Evolutionary conservation across 2,888 invertebrate genomes (phyloP).

Genomic region (Tenthredo distinguenda): DNA sequence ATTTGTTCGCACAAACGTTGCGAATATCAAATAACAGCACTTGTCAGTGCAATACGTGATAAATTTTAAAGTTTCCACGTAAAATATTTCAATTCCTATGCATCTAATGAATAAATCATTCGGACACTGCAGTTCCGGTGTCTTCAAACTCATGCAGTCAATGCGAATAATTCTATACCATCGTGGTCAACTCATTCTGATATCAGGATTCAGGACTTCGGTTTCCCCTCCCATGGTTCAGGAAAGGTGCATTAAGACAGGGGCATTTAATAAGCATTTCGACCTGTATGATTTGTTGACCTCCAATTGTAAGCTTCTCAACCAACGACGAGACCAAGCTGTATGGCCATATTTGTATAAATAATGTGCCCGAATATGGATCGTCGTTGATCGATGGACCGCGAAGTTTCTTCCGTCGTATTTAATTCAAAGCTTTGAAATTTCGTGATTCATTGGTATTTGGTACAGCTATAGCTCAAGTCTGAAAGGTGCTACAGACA

Average conservation of each 20-base stretch:
- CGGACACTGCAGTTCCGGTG: background rate
- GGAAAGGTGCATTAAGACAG: background rate
- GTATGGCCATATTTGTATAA: too few relatives aligned
- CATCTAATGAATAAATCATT: too few relatives aligned
- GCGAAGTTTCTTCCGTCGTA: background rate
- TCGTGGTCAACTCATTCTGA: background rate
- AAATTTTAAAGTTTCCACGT: too few relatives aligned
- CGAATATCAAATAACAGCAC: too few relatives aligned
- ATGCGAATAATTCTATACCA: background rate
- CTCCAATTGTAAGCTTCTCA: background rate
- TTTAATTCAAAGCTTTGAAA: too few relatives aligned
- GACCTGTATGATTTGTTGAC: background rate
- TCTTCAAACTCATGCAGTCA: background rate
- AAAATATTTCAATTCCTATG: too few relatives aligned
- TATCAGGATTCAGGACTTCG: background rate
- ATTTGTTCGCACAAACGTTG: too few relatives aligned
- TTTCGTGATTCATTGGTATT: background rate
- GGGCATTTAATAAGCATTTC: background rate
- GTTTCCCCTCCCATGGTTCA: background rate
- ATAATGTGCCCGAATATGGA: too few relatives aligned
- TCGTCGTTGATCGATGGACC: too few relatives aligned
- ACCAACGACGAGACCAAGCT: background rate
- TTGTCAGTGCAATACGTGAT: too few relatives aligned
- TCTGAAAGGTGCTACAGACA: too few relatives aligned
- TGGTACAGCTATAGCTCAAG: too few relatives aligned